phyloP scores from a whole-genome alignment of 2,797 vertebrate genomes.

The Poliocrania exsul region DNA sequence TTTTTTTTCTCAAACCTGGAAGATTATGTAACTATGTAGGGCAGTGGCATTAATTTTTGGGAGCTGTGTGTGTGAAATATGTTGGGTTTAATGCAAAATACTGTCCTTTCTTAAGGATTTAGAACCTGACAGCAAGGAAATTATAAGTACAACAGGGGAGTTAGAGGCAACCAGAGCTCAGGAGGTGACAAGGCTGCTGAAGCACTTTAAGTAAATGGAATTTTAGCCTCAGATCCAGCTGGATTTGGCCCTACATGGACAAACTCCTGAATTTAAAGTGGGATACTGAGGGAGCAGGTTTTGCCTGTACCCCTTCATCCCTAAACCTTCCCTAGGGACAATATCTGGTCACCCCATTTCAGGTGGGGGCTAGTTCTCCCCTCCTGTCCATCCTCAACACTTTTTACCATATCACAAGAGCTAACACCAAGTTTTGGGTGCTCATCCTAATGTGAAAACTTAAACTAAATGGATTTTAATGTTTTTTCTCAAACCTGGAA shows the following conservation, averaged over 20 bases:
- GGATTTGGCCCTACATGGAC: background rate
- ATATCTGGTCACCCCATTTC: background rate
- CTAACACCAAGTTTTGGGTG: accelerated
- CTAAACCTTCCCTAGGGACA: background rate
- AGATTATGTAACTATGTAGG: accelerated
- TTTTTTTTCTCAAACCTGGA: background rate
- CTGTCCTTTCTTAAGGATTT: background rate
- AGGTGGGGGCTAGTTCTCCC: background rate
- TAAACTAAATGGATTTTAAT: background rate
- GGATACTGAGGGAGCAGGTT: background rate
- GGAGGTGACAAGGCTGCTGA: background rate
- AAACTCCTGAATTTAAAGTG: background rate
- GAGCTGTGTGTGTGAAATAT: accelerated
- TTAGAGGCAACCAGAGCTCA: background rate
- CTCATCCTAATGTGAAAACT: background rate
- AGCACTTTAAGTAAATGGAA: background rate
- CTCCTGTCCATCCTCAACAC: accelerated
- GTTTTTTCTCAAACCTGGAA: background rate
- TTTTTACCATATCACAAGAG: accelerated
- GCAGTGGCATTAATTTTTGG: accelerated
- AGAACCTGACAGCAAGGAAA: background rate
- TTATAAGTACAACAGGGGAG: accelerated
- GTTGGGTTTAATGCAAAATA: background rate
- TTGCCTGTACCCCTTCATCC: background rate
- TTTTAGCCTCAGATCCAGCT: background rate